phyloP scores from a whole-genome alignment of 2,113 vertebrate species.

The Haplotaxodon microlepis region DNA sequence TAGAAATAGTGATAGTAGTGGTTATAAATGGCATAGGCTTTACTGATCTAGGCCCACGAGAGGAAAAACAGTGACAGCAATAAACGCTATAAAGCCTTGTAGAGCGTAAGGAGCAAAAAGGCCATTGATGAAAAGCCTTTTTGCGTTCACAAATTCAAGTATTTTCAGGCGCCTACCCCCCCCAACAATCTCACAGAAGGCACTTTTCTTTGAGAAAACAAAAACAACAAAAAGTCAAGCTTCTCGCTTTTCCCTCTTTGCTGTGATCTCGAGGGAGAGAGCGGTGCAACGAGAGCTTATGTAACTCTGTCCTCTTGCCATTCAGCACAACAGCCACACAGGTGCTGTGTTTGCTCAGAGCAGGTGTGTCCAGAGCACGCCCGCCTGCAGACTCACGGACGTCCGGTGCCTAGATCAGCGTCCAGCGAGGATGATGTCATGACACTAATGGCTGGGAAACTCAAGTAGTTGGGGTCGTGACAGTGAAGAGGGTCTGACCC shows the following conservation, averaged over 20 bases:
- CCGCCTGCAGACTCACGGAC: neutral
- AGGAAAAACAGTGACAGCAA: neutral
- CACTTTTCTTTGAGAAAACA: conserved; percentile 23
- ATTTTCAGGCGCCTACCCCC: conserved; percentile 41
- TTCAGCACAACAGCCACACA: neutral
- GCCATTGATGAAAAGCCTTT: neutral
- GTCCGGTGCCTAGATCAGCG: neutral
- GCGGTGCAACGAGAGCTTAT: neutral
- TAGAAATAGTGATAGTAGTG: conserved; percentile 20
- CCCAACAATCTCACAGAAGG: conserved; percentile 55
- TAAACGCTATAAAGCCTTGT: conserved; percentile 39
- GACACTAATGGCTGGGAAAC: neutral
- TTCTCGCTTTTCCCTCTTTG: conserved; percentile 21
- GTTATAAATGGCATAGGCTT: conserved; percentile 40
- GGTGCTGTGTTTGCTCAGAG: neutral
- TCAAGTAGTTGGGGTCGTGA: neutral
- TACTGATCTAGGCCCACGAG: conserved; percentile 64
- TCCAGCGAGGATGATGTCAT: neutral
- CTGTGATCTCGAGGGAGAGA: neutral
- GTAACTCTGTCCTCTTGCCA: neutral
- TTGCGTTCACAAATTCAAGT: conserved; percentile 56
- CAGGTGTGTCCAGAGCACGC: neutral
- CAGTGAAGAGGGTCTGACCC: neutral
- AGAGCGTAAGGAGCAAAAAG: neutral
- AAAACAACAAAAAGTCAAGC: neutral